Evolutionary conservation across 2,113 vertebrate species (phyloP).

Genomic region (Plecturocebus donacophilus): DNA sequence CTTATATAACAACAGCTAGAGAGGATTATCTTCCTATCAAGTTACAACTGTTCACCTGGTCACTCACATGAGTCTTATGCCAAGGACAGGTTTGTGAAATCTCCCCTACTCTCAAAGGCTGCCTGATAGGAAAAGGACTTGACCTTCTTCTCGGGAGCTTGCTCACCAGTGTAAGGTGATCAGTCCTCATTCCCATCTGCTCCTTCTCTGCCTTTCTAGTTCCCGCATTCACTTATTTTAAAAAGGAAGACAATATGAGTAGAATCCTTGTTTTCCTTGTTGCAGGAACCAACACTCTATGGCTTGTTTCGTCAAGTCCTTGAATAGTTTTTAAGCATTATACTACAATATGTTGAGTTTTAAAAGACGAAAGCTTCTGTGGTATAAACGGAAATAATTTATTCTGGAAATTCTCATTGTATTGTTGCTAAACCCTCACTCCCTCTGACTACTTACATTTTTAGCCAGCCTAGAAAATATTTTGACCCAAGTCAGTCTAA

Average conservation of each 20-base stretch:
- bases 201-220: not conserved
- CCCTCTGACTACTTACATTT: not conserved
- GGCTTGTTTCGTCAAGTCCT: not conserved
- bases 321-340: not conserved
- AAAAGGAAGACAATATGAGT: not conserved
- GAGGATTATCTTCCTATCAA: not conserved
- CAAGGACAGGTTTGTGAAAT: not conserved
- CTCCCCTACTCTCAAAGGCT: not conserved
- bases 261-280: not conserved
- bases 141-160: not conserved
- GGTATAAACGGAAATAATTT: not conserved
- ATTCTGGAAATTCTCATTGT: not conserved
- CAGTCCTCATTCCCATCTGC: too few relatives aligned
- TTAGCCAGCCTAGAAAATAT: not conserved
- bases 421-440: not conserved
- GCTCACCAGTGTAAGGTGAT: not conserved
- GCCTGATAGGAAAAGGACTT: not conserved
- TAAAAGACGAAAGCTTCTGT: not conserved
- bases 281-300: not conserved
- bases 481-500: not conserved
- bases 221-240: not conserved
- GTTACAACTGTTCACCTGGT: not conserved
- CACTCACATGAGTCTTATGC: not conserved
- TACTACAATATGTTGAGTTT: not conserved
- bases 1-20: not conserved